Percentiles rank a stretch among this genome's conserved stretches.
These are phyloP conservation scores for Zygothrica quintamaculata DNA, from an alignment of 2,888 invertebrate genomes.

Conservation along the genomic window DNA sequence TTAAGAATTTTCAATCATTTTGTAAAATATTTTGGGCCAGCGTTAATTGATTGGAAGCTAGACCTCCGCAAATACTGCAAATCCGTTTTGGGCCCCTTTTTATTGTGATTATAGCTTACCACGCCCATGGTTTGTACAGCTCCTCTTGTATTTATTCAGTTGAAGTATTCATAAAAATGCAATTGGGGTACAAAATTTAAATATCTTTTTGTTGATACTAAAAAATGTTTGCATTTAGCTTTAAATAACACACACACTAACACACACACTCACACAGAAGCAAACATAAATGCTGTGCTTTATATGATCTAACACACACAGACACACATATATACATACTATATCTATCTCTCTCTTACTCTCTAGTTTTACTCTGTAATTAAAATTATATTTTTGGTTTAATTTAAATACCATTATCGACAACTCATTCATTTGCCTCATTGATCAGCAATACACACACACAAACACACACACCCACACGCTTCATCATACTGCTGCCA, in stretches of 20 bases:
- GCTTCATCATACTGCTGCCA: neutral
- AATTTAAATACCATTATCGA: conserved; percentile 21
- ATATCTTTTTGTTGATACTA: neutral
- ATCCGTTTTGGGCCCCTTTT: too few species aligned
- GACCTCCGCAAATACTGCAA: too few species aligned
- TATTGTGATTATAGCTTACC: too few species aligned
- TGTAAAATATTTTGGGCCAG: too few species aligned
- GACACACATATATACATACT: neutral
- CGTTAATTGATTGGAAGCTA: too few species aligned
- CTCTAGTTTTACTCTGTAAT: conserved; percentile 6
- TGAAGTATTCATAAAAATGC: too few species aligned
- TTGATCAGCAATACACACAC: conserved; percentile 13
- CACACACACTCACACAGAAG: conserved; percentile 18
- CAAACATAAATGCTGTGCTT: conserved; percentile 21
- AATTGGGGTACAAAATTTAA: too few species aligned
- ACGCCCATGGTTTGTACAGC: too few species aligned
- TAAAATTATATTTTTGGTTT: conserved; percentile 7
- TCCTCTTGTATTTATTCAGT: too few species aligned
- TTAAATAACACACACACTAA: conserved; percentile 24
- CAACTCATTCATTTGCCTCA: conserved; percentile 42
- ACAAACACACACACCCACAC: neutral
- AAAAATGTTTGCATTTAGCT: conserved; percentile 7
- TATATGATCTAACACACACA: neutral
- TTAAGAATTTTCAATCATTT: too few species aligned
- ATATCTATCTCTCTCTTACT: conserved; percentile 9